Evolutionary conservation across 2,888 invertebrate genomes (phyloP), one percentile per base, ranked within the genome.

Genomic region (Hemithea aestivaria): DNA sequence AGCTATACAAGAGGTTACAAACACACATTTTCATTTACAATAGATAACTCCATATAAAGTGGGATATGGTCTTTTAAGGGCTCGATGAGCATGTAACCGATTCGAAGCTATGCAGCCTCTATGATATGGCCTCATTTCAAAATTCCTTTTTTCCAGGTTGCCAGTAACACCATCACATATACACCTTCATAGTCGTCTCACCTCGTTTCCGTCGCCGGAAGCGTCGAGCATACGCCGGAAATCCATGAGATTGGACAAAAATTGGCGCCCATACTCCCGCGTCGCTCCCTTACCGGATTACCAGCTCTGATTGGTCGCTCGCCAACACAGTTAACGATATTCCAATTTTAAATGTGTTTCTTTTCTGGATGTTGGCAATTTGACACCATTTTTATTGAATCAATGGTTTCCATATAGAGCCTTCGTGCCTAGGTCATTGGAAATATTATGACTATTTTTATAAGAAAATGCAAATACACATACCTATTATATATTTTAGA

Each of bases 191-290:
- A 40, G 58, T 40, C 45, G 43, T 53, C 56, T 62, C 67, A 57
- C 49, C 55, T 75, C 62, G 77, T 73, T 75, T 74, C 77, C 80
- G 64, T 48, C 53, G 51, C 60, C 64, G 75, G 74, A 72, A 62
- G 62, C 52, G 48, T 45, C 58, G 62, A 58, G 65, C 67, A 68
- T 68, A 67, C 63, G 50, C 66, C 76, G 83, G 83, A 83, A 83
- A 84, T 79, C 62, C 68, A 64, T 52, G 71, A 78, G 81, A 83
- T 84, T 83, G 82, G 73, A 72, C 67, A 73, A 81, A 82, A 82
- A 81, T 81, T 81, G 79, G 62, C 62, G 63, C 61, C 58, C 51
- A 59, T 60, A 54, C 60, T 57, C 54, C 54, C 46, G 36, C 49
- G 48, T 48, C 42, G 53, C 51, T 48, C 49, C 41, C 53, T 66